phyloP scores from a whole-genome alignment of 1,140 invertebrate genomes.

The Sarcophaga peregrina region DNA sequence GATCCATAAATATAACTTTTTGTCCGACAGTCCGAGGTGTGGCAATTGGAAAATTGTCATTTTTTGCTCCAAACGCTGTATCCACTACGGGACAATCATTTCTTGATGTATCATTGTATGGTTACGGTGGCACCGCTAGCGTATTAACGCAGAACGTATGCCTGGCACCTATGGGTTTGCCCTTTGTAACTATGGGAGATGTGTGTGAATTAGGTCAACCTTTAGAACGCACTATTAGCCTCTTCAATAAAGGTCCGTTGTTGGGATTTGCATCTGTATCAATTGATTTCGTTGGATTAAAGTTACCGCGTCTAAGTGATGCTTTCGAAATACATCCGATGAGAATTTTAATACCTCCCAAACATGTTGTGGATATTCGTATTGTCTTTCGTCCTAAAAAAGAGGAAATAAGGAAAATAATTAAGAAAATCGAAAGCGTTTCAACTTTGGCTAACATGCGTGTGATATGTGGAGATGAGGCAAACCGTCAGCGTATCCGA shows the following conservation, averaged over 20 bases:
- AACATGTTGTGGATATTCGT: conserved; percentile 50
- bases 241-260: conserved; percentile 62
- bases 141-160: conserved; percentile 55
- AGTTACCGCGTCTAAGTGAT: conserved; percentile 56
- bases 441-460: conserved; percentile 61
- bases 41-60: conserved; percentile 57
- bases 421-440: conserved; percentile 57
- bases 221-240: conserved; percentile 53
- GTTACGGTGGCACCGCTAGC: conserved; percentile 60
- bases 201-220: conserved; percentile 55
- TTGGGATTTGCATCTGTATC: conserved; percentile 58
- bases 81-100: conserved; percentile 50
- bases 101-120: conserved; percentile 51
- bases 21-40: conserved; percentile 62
- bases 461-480: conserved; percentile 63
- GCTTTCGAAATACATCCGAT: conserved; percentile 57
- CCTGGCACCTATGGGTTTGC: conserved; percentile 58
- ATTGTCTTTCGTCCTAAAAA: conserved; percentile 58
- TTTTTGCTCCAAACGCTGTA: conserved; percentile 51
- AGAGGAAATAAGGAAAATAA: conserved; percentile 63
- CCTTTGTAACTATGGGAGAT: conserved; percentile 61
- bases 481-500: conserved; percentile 62
- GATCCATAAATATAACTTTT: conserved; percentile 57
- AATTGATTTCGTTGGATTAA: conserved; percentile 57
- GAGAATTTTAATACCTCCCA: conserved; percentile 53